These are phyloP conservation scores for Lycaon pictus DNA, from an alignment of 2,113 vertebrate species.

Conservation along the genomic window DNA sequence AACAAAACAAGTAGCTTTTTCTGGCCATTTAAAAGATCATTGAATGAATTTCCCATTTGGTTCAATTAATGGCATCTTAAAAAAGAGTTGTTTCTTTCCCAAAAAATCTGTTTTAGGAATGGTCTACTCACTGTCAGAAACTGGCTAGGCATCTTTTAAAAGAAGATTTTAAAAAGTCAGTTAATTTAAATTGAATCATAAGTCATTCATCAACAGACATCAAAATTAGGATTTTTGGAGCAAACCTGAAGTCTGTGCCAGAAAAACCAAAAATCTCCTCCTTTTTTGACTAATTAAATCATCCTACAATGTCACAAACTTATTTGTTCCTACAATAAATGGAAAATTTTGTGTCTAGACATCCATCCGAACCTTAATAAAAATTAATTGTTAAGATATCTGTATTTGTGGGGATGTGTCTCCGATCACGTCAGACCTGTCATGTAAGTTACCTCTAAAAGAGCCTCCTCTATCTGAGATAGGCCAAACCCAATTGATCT, in stretches of 20 bases:
- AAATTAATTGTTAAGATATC: conserved; percentile 50
- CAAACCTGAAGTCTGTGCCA: not conserved
- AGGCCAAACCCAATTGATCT: conserved; percentile 69
- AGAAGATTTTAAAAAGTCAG: not conserved
- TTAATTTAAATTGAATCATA: not conserved
- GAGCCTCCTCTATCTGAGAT: conserved; percentile 59
- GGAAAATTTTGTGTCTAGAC: not conserved
- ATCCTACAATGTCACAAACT: not conserved
- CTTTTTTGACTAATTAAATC: not conserved
- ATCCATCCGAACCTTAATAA: not conserved
- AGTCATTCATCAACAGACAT: conserved; percentile 37
- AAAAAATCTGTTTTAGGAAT: not conserved
- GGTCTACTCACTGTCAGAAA: not conserved
- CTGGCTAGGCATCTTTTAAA: not conserved
- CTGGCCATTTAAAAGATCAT: not conserved
- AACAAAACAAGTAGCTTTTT: not conserved
- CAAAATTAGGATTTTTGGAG: not conserved
- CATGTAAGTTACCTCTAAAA: conserved; percentile 43
- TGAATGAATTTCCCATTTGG: conserved; percentile 29
- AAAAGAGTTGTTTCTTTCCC: conserved; percentile 36
- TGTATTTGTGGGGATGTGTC: not conserved
- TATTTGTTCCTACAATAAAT: conserved; percentile 22
- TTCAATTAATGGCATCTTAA: not conserved
- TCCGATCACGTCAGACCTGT: not conserved
- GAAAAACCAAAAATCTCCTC: not conserved